These are phyloP conservation scores for Gari tellinella DNA, from an alignment of 2,888 invertebrate species.

Conservation along the genomic window DNA sequence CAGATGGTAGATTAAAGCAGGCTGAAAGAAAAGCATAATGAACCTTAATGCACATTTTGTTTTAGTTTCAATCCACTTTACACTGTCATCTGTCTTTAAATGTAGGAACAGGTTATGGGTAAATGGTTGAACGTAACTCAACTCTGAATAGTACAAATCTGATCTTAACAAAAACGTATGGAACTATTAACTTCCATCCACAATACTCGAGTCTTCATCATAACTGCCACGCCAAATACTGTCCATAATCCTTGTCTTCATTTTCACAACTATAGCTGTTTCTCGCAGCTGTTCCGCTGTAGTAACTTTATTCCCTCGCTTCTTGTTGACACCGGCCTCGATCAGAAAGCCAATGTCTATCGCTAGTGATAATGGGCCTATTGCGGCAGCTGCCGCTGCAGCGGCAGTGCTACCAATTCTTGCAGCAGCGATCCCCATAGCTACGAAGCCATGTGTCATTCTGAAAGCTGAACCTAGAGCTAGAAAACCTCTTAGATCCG, in stretches of 20 bases:
- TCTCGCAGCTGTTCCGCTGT: slow-evolving; percentile 1
- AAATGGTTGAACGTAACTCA: too few species aligned
- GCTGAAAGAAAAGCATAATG: too few species aligned
- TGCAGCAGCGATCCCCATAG: slow-evolving; percentile 5
- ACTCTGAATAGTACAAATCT: too few species aligned
- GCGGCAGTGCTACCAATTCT: slow-evolving; percentile 1
- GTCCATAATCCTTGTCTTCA: slow-evolving; percentile 1
- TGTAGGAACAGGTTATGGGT: too few species aligned
- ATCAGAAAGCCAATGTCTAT: slow-evolving; percentile 19
- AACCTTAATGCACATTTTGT: too few species aligned
- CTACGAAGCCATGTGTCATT: neutral
- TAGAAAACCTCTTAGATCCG: slow-evolving; percentile 7
- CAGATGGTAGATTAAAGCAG: too few species aligned
- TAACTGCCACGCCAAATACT: slow-evolving; percentile 1
- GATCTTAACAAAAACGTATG: too few species aligned
- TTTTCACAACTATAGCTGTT: slow-evolving; percentile 2
- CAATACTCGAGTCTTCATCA: neutral
- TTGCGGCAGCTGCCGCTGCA: slow-evolving; percentile 1
- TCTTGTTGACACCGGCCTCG: slow-evolving; percentile 10
- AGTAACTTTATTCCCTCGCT: slow-evolving; percentile 10
- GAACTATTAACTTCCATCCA: too few species aligned
- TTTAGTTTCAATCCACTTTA: too few species aligned
- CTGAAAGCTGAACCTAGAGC: slow-evolving; percentile 21
- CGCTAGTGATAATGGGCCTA: slow-evolving; percentile 18
- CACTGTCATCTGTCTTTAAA: too few species aligned